Conservation (phyloP, 2,888 invertebrate species). For the Acronicta leporina region DNA sequence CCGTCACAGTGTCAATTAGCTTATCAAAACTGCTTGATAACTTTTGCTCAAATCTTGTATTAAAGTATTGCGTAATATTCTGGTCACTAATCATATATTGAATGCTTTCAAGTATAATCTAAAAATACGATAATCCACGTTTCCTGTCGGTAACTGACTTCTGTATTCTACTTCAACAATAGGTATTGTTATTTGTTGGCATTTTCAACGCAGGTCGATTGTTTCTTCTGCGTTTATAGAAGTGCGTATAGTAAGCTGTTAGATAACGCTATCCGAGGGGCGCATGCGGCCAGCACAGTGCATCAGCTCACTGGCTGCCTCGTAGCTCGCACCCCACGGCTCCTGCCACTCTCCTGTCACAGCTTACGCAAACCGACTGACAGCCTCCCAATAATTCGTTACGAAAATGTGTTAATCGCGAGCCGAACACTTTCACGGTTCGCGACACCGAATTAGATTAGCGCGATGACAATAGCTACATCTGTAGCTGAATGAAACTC, state of each 20-base stretch:
- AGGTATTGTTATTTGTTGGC: not conserved
- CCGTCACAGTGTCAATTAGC: not conserved
- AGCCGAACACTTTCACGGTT: conserved; percentile 83
- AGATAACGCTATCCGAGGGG: conserved; percentile 65
- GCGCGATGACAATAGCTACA: conserved; percentile 84
- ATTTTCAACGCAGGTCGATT: not conserved
- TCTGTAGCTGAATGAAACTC: conserved; percentile 84
- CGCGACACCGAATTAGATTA: conserved; percentile 86
- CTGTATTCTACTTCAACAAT: not conserved
- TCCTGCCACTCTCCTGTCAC: conserved; percentile 87
- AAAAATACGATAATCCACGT: not conserved
- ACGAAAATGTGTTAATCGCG: conserved; percentile 88
- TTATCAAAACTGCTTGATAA: no score
- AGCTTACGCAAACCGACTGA: conserved; percentile 87
- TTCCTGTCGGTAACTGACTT: not conserved
- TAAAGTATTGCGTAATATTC: not conserved
- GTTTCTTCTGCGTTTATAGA: conserved; percentile 1
- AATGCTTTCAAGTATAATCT: not conserved
- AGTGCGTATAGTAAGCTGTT: conserved; percentile 18
- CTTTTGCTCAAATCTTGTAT: no score
- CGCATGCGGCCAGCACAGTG: conserved; percentile 25
- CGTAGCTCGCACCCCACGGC: conserved; percentile 74
- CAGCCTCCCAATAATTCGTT: conserved; percentile 87
- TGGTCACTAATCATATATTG: not conserved
- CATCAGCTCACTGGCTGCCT: conserved; percentile 34